Evolutionary conservation across 2,113 vertebrate genomes (phyloP).

Genomic region (Lucifuga dentata): DNA sequence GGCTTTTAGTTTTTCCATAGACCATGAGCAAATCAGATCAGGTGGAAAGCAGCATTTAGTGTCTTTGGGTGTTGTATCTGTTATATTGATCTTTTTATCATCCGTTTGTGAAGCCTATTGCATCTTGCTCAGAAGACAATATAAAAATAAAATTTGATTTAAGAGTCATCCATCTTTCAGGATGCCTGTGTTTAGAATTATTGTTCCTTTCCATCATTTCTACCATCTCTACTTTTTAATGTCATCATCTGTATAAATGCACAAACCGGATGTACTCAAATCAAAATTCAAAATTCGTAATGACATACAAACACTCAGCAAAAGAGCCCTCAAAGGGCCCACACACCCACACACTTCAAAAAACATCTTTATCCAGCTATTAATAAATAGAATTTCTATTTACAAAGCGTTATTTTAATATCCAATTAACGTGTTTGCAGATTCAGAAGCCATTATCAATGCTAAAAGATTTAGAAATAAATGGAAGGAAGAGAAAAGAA

Average conservation of each 20-base stretch:
- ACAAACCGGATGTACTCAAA: not conserved
- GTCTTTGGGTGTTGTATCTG: slow-evolving; percentile 6
- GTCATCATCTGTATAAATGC: slow-evolving; percentile 56
- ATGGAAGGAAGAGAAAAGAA: not conserved
- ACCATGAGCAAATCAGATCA: too few relatives aligned
- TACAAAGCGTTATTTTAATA: not conserved
- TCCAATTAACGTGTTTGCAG: slow-evolving; percentile 3
- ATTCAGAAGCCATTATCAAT: slow-evolving; percentile 12
- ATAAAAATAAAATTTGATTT: slow-evolving; percentile 23
- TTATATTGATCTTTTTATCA: slow-evolving; percentile 24
- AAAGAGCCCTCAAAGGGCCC: not conserved
- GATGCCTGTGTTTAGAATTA: slow-evolving; percentile 32
- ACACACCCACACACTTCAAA: too few relatives aligned
- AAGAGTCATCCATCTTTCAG: slow-evolving; percentile 30
- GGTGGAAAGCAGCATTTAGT: too few relatives aligned
- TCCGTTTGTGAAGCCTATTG: slow-evolving; percentile 5
- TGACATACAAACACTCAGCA: slow-evolving; percentile 14
- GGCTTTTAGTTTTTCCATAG: too few relatives aligned
- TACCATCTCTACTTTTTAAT: slow-evolving; percentile 38
- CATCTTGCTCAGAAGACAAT: not conserved
- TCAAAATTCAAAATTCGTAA: slow-evolving; percentile 15
- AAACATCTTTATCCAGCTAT: not conserved
- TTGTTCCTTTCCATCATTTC: slow-evolving; percentile 47
- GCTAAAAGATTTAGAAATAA: slow-evolving; percentile 17
- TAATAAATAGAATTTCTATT: slow-evolving; percentile 17